Percentiles rank a stretch among this genome's conserved stretches.
These are phyloP conservation scores for Limosa lapponica DNA, from an alignment of 2,797 vertebrate species.

Conservation along the genomic window DNA sequence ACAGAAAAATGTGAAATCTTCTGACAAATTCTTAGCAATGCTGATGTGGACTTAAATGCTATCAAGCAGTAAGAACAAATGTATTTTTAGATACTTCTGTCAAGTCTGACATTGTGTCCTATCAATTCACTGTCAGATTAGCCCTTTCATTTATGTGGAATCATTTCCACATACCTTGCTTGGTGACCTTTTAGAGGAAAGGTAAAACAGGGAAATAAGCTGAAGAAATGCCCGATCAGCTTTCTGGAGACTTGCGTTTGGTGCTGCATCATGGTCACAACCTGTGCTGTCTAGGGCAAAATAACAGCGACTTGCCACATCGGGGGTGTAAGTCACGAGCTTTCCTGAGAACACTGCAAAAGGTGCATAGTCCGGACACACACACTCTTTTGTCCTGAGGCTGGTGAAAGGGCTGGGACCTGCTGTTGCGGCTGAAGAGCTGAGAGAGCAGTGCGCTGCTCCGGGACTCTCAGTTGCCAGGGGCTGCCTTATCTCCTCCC, in stretches of 20 bases:
- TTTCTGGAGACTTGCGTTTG: background rate
- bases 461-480: background rate
- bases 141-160: background rate
- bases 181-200: background rate
- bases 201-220: background rate
- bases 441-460: background rate
- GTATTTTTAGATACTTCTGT: background rate
- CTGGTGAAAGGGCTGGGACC: background rate
- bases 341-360: background rate
- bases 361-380: too few species aligned
- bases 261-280: background rate
- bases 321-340: rapidly evolving
- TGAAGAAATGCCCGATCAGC: background rate
- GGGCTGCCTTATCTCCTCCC: background rate
- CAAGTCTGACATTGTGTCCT: background rate
- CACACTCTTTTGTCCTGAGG: background rate
- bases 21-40: background rate
- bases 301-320: rapidly evolving
- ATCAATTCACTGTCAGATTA: background rate
- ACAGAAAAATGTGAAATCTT: background rate
- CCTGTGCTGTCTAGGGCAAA: background rate
- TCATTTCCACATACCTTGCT: background rate
- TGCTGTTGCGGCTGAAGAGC: background rate
- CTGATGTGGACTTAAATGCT: background rate
- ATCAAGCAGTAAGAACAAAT: background rate